Evolutionary conservation across 2,888 invertebrate genomes (phyloP), one percentile per base, ranked within the genome.

Genomic region (Caenorhabditis plicata): DNA sequence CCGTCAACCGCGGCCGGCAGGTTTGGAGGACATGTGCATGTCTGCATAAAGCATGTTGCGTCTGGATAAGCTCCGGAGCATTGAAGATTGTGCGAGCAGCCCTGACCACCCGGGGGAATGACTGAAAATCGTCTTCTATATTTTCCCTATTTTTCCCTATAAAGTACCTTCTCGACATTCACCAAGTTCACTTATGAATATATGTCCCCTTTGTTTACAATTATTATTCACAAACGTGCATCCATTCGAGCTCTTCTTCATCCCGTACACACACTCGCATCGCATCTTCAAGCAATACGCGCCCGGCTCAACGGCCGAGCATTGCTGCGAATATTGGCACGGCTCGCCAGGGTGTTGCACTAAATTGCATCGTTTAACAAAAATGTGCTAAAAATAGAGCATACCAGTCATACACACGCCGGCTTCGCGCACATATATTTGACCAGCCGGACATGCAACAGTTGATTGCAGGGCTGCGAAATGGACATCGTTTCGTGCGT

Each of bases 321-420:
- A 81, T 49, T 81, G 81, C 54, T 81, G 81, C 1, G 79, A 75
- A 57, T 81, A 81, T 52, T 81, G 81, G 33, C 81, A 81, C 3
- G 80, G 80, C 5, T 66, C 68, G 17, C 78, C 80, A 1, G 81
- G 81, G 20, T 57, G 56, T 41, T 76, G 74, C 35, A 67, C 80
- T 80, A 50, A 29, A 27, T 27, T 7, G 15, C 8, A 9, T 9
- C 29, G 19, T 31, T 41, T 29, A 31, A 3, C 13, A 50, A 11
- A 49, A 22, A 5, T 41, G 15, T 13, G 4, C 11, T 4, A 22
- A 42, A 42, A 38, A 47, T 22, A 11, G 5, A 26, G n/a, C 55
- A 15, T 40, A 80, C 80, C 71, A 38, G 77, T 77, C 71, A 81
- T 75, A 61, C 81, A 81, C 26, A 70, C 58, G 38, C 81, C 81